These are phyloP conservation scores for Cordylochernes scorpioides DNA, from an alignment of 2,888 invertebrate species.

Conservation along the genomic window DNA sequence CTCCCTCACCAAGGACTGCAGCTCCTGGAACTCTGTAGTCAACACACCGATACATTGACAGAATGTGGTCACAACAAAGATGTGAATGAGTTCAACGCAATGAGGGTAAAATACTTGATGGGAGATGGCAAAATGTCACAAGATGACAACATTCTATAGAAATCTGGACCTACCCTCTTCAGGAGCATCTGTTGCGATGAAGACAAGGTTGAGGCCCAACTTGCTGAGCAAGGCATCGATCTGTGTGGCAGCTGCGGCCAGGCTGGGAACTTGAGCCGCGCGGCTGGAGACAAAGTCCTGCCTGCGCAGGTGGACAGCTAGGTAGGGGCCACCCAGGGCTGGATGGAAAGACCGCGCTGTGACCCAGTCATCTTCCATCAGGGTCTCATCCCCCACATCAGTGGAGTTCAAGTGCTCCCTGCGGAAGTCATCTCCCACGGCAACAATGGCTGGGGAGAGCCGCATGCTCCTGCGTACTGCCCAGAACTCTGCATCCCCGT, in stretches of 20 bases:
- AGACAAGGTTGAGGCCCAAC: slow-evolving; percentile 34
- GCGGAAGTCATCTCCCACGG: slow-evolving; percentile 41
- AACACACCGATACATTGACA: slow-evolving; percentile 1
- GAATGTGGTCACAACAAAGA: too few species aligned
- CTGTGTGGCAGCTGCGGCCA: slow-evolving; percentile 48
- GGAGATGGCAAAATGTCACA: too few species aligned
- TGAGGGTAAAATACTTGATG: too few species aligned
- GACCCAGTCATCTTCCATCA: slow-evolving; percentile 35
- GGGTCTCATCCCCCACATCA: slow-evolving; percentile 31
- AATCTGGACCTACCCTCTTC: slow-evolving; percentile 18
- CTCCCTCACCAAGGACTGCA: slow-evolving; percentile 19
- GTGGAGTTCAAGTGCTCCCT: slow-evolving; percentile 33
- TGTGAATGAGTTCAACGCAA: not conserved
- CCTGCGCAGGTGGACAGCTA: slow-evolving; percentile 61
- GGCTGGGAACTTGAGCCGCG: slow-evolving; percentile 42
- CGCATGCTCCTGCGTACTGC: slow-evolving; percentile 64
- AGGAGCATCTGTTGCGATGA: slow-evolving; percentile 59
- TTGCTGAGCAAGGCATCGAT: slow-evolving; percentile 33
- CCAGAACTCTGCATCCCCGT: slow-evolving; percentile 61
- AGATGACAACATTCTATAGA: too few species aligned
- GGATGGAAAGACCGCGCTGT: slow-evolving; percentile 16
- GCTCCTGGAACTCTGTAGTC: slow-evolving; percentile 22
- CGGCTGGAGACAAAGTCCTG: slow-evolving; percentile 57
- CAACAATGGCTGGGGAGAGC: slow-evolving; percentile 39
- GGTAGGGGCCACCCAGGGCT: slow-evolving; percentile 11